Conservation (phyloP, 2,113 vertebrate genomes). For the Apteryx owenii region DNA sequence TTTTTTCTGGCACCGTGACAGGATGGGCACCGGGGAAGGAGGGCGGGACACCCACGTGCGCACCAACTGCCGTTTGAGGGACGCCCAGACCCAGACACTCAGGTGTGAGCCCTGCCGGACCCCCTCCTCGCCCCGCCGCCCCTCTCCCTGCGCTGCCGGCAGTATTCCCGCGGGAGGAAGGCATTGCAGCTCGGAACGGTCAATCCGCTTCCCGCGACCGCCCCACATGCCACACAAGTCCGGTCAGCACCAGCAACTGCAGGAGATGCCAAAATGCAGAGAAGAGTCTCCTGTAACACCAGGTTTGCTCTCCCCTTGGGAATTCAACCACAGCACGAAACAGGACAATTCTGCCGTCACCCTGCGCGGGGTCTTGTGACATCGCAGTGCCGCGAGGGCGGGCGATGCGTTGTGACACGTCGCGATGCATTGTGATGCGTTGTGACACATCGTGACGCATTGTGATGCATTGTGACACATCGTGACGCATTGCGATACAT, state of each 20-base stretch:
- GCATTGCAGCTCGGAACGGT: background rate
- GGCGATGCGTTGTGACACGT: no score
- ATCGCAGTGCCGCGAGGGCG: no score
- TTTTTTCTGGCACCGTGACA: background rate
- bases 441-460: no score
- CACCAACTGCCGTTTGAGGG: no score
- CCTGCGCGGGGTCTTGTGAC: no score
- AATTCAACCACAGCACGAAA: background rate
- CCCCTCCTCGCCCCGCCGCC: no score
- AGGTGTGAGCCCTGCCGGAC: no score
- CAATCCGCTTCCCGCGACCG: background rate
- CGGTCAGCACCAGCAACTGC: background rate
- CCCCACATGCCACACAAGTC: background rate
- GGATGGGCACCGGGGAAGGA: background rate
- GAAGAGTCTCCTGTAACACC: background rate
- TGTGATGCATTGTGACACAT: no score
- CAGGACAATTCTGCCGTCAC: background rate
- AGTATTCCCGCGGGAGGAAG: background rate
- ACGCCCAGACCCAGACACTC: no score
- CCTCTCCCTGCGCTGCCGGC: no score
- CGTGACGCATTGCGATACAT: background rate
- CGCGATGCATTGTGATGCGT: no score
- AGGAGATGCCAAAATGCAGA: background rate
- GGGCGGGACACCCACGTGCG: no score
- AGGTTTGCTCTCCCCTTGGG: background rate